Base-by-base conservation (phyloP, 2,888 invertebrate genomes). In the Andrena bicolor region DNA sequence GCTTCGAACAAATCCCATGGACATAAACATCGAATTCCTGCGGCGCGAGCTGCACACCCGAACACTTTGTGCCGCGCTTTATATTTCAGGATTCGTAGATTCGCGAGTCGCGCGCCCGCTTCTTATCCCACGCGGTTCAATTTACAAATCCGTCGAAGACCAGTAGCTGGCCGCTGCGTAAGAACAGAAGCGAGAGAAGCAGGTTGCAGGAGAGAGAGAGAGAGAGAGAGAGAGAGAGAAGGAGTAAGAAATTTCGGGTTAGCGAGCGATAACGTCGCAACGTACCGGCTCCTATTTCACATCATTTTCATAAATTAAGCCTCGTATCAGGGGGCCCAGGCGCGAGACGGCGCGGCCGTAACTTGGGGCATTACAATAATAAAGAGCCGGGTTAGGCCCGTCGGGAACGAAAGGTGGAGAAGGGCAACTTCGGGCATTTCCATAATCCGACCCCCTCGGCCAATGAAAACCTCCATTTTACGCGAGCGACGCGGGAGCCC, bases 341-440 rank as follows among this genome's bases (percentile, higher is more conserved):
- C 87, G 86, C 85, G 82, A 87, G 85, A 86, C 86, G 83, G 87
- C 83, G 86, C 83, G 90, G 88, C 87, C 91, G 92, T 93, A 93
- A 93, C 92, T 93, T 91, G 70, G 86, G 90, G 93, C 87, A 93
- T 93, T 93, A 93, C 92, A 93, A 93, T 93, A 93, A 93, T 93
- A 92, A 93, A 93, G 92, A 92, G 90, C 87, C 90, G 89, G 84
- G 89, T 90, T 91, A 90, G 89, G 89, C 85, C 85, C 86, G 81
- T 71, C 72, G 61, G 32, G 83, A 60, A 64, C 56, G 68, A 76
- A 77, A 76, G 82, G 53, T 61, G 80, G 80, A 56, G 78, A 81
- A 73, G 66, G 64, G 66, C 76, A 61, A 80, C 66, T 89, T 88
- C 80, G 75, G 86, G 79, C 83, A 92, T 93, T 93, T 93, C 93